Evolutionary conservation across 2,888 invertebrate genomes (phyloP).

Genomic region (Mantis religiosa): DNA sequence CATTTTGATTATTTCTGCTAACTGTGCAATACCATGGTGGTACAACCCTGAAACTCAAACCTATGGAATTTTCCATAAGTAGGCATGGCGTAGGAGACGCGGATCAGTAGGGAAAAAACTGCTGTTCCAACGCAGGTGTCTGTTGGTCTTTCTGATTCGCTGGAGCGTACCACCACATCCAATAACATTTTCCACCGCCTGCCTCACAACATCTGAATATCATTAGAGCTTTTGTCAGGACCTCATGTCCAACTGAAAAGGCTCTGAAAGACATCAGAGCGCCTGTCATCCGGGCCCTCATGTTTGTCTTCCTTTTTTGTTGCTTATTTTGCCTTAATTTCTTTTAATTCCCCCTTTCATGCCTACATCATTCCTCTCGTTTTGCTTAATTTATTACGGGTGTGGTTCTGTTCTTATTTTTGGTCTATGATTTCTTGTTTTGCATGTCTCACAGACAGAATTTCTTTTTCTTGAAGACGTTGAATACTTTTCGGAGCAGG

Average conservation of each 20-base stretch:
- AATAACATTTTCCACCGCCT: background rate
- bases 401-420: background rate
- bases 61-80: background rate
- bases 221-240: background rate
- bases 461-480: no score
- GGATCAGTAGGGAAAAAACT: background rate
- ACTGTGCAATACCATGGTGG: no score
- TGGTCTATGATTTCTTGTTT: no score
- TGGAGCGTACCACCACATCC: background rate
- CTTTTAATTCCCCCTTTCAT: background rate
- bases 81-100: background rate
- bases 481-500: no score
- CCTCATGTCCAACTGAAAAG: background rate
- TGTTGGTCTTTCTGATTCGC: background rate
- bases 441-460: no score
- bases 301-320: background rate
- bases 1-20: no score
- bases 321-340: background rate
- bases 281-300: background rate
- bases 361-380: background rate
- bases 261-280: background rate
- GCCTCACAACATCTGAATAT: background rate
- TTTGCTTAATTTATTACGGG: background rate
- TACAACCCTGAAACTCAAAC: background rate
- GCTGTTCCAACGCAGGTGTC: background rate